phyloP scores from a whole-genome alignment of 92 coral and sea anemone species.

The Zoanthus gigantus region DNA sequence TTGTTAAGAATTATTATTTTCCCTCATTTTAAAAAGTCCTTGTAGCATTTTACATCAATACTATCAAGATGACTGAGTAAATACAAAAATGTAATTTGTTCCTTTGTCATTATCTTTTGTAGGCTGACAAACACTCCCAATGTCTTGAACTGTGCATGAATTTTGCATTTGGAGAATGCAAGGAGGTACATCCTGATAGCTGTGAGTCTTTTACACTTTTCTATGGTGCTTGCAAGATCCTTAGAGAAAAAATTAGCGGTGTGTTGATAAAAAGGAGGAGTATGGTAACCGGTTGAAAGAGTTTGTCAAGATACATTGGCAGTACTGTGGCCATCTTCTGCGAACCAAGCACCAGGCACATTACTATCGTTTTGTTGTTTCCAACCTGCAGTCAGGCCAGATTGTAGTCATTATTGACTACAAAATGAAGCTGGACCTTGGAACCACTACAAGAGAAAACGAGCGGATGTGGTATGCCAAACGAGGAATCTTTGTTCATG shows the following conservation, averaged over 20 bases:
- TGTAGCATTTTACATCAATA: not conserved
- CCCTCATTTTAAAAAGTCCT: not conserved
- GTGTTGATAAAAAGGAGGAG: not conserved
- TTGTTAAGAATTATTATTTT: not conserved
- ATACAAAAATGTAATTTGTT: conserved; percentile 11
- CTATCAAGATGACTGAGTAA: not conserved
- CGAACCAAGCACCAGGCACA: conserved; percentile 18
- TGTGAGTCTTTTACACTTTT: conserved; percentile 32
- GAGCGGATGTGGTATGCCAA: conserved; percentile 7
- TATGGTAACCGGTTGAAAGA: not conserved
- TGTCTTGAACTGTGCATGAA: conserved; percentile 3
- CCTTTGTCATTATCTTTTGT: not conserved
- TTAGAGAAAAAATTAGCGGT: not conserved
- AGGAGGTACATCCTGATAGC: conserved; percentile 45
- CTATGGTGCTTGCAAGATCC: not conserved
- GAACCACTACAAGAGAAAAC: conserved; percentile 21
- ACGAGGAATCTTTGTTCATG: conserved; percentile 11
- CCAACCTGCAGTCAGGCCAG: not conserved
- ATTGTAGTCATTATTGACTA: conserved; percentile 8
- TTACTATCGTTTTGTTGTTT: conserved; percentile 12
- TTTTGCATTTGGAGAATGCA: conserved; percentile 42
- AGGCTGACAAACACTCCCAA: conserved; percentile 22
- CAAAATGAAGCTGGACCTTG: conserved; percentile 12
- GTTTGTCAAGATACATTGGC: not conserved
- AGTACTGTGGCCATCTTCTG: conserved; percentile 21